Conservation (phyloP, 2,888 invertebrate genomes). For the Synergus laeviventris region DNA sequence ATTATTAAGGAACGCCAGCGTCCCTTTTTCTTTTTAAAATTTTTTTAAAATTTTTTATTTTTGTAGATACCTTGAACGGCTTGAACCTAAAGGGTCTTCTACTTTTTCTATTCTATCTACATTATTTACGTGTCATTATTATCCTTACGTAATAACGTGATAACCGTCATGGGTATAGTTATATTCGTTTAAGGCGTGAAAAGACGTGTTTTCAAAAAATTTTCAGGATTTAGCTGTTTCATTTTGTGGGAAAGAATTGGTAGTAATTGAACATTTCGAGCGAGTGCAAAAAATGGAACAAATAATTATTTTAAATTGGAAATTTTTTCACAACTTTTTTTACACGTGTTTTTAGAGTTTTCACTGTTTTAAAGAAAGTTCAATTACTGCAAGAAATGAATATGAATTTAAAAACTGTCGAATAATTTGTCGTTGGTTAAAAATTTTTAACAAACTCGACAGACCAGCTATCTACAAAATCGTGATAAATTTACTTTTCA, state of each 20-base stretch:
- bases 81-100: conserved; percentile 10
- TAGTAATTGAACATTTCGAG: conserved; percentile 4
- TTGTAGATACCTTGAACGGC: background rate
- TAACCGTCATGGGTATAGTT: conserved; percentile 36
- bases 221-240: conserved; percentile 1
- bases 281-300: background rate
- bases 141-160: conserved; percentile 48
- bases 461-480: background rate
- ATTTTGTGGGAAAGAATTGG: conserved; percentile 19
- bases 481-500: background rate
- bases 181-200: conserved; percentile 44
- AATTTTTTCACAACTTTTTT: background rate
- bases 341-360: background rate
- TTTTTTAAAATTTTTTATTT: conserved; percentile 50
- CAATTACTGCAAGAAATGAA: background rate
- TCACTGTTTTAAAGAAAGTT: background rate
- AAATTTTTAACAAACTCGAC: background rate
- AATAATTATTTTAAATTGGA: background rate
- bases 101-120: conserved; percentile 42
- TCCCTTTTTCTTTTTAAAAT: conserved; percentile 51
- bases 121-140: conserved; percentile 50
- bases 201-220: background rate
- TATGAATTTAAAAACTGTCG: background rate
- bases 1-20: conserved; percentile 60
- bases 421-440: background rate